Evolutionary conservation across 2,797 vertebrate genomes (phyloP), one percentile per base, ranked within the genome.

Genomic region (Nyctalus aviator): DNA sequence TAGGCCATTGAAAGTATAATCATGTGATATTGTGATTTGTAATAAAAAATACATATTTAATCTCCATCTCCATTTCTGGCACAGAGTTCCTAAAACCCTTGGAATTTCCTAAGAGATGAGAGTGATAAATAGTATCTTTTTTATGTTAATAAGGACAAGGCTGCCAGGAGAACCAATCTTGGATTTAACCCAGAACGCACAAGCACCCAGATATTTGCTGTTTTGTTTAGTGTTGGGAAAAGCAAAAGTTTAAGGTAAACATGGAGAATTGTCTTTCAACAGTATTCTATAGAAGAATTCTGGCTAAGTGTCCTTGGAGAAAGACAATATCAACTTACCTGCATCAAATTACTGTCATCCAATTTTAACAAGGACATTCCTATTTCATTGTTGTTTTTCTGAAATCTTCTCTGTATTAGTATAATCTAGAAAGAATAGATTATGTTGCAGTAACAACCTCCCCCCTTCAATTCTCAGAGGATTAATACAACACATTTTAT

Each of bases 331-430:
- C 75, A 92, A 32, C 14, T 53, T 92, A 48, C 32, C 55, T 89
- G 25, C 23, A 53, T 73, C n/a, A 69, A 88, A 48, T 69, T 73
- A 75, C 18, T 85, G 2, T 73, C 27, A n/a, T 62, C 57, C 30
- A 81, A 35, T 71, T 95, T 91, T 91, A 17, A 37, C 86, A 90
- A 71, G 44, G 41, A 55, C 10, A 57, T 69, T 88, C 62, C 55
- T 62, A 69, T 93, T 79, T 83, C 77, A 69, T 69, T 94, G 55
- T 44, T 46, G 76, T 25, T 92, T 57, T 27, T 30, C 2, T 17
- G 59, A 79, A 87, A 53, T 75, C 12, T 12, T 84, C 1, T 32
- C 69, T 78, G 27, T 86, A 79, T 71, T 93, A 71, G 21, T 9
- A 69, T 53, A 90, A 35, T 68, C 44, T 66, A 87, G 53, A 35